These are phyloP conservation scores for Pristionchus exspectatus DNA, from an alignment of 2,888 invertebrate genomes.

Conservation along the genomic window DNA sequence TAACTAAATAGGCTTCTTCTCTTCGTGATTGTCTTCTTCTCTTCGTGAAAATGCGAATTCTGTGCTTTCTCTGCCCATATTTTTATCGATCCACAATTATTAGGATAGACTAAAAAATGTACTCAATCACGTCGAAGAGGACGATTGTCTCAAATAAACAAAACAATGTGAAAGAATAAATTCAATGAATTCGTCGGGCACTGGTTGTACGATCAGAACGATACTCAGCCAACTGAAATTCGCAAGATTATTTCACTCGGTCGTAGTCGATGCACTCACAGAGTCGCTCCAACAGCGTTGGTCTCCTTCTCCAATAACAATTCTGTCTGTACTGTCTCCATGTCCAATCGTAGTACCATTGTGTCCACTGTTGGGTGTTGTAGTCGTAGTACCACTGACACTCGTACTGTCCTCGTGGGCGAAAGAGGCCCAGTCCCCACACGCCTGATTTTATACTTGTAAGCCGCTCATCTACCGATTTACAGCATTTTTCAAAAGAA, in stretches of 20 bases:
- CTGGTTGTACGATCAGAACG: background rate
- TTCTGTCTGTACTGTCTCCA: conserved; percentile 26
- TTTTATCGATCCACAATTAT: background rate
- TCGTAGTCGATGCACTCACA: background rate
- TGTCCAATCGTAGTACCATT: conserved; percentile 42
- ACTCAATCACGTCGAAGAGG: background rate
- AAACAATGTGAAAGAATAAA: background rate
- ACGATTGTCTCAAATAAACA: conserved; percentile 1
- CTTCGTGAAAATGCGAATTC: no score
- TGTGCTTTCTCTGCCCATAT: background rate
- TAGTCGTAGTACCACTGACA: conserved; percentile 3
- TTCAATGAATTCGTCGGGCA: background rate
- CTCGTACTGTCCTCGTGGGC: background rate
- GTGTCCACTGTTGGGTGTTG: background rate
- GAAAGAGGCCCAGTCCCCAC: background rate
- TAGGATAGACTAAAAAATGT: background rate
- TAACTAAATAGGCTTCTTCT: no score
- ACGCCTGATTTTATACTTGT: no score
- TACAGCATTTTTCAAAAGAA: no score
- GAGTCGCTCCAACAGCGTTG: background rate
- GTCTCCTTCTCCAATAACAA: conserved; percentile 1
- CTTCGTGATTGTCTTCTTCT: no score
- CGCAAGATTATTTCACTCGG: no score
- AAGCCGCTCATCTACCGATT: no score
- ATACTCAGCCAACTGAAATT: background rate